Evolutionary conservation across 2,797 vertebrate genomes (phyloP), one percentile per base, ranked within the genome.

Genomic region (Pyrocephalus nanus): DNA sequence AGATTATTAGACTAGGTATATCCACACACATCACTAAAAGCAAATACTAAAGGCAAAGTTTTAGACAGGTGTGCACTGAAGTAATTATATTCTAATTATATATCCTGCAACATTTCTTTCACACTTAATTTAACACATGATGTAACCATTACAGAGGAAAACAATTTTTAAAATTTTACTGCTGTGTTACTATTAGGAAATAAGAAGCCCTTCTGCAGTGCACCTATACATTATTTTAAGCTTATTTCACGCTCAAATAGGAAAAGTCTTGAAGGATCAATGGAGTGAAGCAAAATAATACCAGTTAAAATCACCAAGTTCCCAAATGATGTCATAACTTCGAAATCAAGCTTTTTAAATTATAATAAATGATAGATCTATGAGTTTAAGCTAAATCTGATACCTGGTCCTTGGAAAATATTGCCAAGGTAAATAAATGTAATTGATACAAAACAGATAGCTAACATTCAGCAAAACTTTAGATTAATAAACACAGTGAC

Each of bases 81-180:
- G 92, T 62, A 97, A 97, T 96, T 97, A 95, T 40, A 87, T 93
- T 93, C 89, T 97, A 97, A 97, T 97, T 96, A 96, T 86, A 78
- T 55, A 82, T 79, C 48, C 65, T 90, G 43, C 42, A 94, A 92
- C n/a, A 64, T 79, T 95, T 94, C 71, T 60, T 64, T 61, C 96
- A 75, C 67, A 80, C 62, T 70, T 95, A 82, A 79, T 95, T 96
- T 96, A 90, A 87, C 42, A 80, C 43, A 69, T 21, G 77, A 95
- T 0, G 1, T 54, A 79, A 92, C 82, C 64, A 74, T 84, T 84
- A 60, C 32, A 90, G 40, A 85, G n/a, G 72, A 97, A 92, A 65
- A 69, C 34, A 38, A 58, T 32, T 93, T 82, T 36, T 62, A 89
- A 88, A 38, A 84, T 88, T 91, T 90, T 92, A 88, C 82, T 84